Conservation (phyloP, 2,888 invertebrate genomes). For the Campoplex capitator region DNA sequence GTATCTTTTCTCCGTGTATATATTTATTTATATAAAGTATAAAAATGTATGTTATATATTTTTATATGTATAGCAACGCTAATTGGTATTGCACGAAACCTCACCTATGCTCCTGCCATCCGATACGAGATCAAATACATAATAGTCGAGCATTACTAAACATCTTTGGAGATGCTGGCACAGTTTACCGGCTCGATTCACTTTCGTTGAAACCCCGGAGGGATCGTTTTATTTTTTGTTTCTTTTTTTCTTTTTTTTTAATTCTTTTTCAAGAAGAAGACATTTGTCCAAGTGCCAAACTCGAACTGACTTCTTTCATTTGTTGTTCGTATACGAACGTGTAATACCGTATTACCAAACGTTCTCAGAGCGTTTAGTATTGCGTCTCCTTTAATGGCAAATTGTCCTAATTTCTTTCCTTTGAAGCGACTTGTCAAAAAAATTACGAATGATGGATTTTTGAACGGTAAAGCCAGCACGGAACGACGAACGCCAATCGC, state of each 20-base stretch:
- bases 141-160: conserved; percentile 59
- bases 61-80: conserved; percentile 25
- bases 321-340: conserved; percentile 17
- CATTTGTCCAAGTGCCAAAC: conserved; percentile 8
- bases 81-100: conserved; percentile 46
- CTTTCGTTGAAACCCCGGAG: conserved; percentile 43
- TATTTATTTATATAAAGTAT: conserved; percentile 14
- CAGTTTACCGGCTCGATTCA: conserved; percentile 44
- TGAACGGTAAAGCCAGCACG: background rate
- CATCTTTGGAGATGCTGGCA: conserved; percentile 50
- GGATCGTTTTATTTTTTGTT: conserved; percentile 36
- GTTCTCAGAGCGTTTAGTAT: conserved; percentile 25
- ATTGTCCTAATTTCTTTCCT: conserved; percentile 24
- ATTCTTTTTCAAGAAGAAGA: conserved; percentile 17
- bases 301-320: conserved; percentile 15
- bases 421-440: conserved; percentile 7
- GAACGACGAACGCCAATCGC: background rate
- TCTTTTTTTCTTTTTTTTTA: background rate
- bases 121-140: conserved; percentile 55
- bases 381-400: conserved; percentile 16
- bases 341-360: conserved; percentile 25
- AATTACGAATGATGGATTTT: conserved; percentile 21
- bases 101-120: conserved; percentile 51
- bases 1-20: background rate
- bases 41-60: background rate